phyloP scores from a whole-genome alignment of 2,113 vertebrate genomes.

The Phalacrocorax aristotelis region DNA sequence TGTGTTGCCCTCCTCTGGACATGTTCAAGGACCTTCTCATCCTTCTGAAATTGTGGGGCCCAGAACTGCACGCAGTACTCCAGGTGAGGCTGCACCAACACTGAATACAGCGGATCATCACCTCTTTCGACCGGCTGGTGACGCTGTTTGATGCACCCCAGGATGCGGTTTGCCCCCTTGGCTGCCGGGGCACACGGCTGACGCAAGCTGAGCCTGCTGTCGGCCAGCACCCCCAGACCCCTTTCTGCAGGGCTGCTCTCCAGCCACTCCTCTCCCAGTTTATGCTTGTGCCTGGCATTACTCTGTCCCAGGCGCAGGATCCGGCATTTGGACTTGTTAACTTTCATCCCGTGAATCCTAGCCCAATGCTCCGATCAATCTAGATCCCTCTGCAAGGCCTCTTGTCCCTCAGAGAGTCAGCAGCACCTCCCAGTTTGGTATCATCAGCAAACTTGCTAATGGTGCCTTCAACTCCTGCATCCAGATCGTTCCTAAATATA shows the following conservation, averaged over 20 bases:
- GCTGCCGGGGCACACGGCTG: not conserved
- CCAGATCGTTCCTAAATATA: not conserved
- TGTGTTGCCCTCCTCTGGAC: not conserved
- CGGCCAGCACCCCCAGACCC: not conserved
- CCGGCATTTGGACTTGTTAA: not conserved
- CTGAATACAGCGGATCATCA: not conserved
- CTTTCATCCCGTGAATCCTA: not conserved
- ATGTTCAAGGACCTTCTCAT: too few relatives aligned
- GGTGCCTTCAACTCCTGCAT: not conserved
- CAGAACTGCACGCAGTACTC: not conserved
- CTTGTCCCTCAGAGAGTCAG: not conserved
- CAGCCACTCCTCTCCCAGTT: not conserved
- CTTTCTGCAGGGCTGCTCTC: not conserved
- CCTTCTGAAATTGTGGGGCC: not conserved
- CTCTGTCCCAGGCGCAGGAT: not conserved
- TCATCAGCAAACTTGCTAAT: not conserved
- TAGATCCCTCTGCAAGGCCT: not conserved
- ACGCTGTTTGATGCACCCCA: not conserved
- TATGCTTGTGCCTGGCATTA: not conserved
- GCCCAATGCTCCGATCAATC: not conserved
- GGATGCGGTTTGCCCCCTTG: not conserved
- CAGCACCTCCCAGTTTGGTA: not conserved
- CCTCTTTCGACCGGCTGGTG: not conserved
- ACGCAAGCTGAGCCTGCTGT: not conserved
- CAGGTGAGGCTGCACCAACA: not conserved